Conservation (phyloP, 1,140 invertebrate genomes). For the Drosophila fuyamai region DNA sequence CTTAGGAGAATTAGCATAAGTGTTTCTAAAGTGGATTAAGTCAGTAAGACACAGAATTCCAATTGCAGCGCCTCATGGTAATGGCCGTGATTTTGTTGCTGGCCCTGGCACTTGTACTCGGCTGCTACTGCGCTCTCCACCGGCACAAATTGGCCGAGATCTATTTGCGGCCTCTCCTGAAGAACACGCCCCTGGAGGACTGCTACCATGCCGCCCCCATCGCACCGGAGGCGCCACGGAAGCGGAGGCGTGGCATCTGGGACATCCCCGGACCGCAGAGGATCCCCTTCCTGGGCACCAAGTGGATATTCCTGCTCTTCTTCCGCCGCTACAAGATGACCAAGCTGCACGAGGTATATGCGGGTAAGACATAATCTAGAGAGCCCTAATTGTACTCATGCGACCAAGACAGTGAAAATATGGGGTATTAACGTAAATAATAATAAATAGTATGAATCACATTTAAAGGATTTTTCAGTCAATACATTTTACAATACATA, state of each 20-base stretch:
- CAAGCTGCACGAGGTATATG: conserved; percentile 92
- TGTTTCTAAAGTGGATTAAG: conserved; percentile 35
- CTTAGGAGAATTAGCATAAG: conserved; percentile 57
- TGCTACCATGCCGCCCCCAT: conserved; percentile 75
- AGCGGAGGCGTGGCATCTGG: conserved; percentile 63
- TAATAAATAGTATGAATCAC: no score
- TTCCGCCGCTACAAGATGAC: conserved; percentile 90
- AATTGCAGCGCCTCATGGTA: conserved; percentile 68
- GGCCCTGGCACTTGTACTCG: conserved; percentile 75
- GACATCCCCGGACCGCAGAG: conserved; percentile 90
- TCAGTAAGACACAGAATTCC: conserved; percentile 21
- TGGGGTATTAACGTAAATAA: no score
- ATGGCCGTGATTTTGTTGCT: conserved; percentile 83
- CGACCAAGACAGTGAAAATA: no score
- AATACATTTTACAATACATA: no score
- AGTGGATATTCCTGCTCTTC: conserved; percentile 89
- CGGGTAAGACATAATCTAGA: conserved; percentile 86
- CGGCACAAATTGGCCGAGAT: conserved; percentile 64
- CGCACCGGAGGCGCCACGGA: conserved; percentile 23
- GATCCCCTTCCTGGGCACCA: conserved; percentile 91
- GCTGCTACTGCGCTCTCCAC: conserved; percentile 76
- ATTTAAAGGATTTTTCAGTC: no score
- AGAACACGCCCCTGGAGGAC: conserved; percentile 61
- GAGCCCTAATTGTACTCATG: no score
- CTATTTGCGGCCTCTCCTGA: conserved; percentile 70